phyloP scores from a whole-genome alignment of 2,113 vertebrate genomes.

The Embiotoca jacksoni region DNA sequence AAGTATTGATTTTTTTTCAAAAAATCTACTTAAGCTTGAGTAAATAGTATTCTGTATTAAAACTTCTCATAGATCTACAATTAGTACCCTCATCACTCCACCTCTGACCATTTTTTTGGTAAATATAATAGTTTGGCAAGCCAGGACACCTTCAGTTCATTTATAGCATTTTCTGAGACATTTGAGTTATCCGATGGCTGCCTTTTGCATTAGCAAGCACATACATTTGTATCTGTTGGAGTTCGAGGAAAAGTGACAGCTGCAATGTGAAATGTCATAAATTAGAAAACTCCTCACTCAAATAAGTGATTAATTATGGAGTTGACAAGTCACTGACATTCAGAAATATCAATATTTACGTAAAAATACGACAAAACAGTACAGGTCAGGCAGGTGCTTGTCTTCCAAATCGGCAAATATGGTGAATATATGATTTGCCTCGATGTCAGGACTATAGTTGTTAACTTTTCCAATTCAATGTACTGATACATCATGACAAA shows the following conservation, averaged over 20 bases:
- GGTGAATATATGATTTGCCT: slow-evolving; percentile 1
- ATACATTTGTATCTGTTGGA: slow-evolving; percentile 7
- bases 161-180: neutral
- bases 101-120: too few species aligned
- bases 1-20: neutral
- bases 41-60: neutral
- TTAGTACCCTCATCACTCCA: too few species aligned
- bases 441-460: neutral
- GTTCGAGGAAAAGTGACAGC: slow-evolving; percentile 20
- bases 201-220: slow-evolving; percentile 26
- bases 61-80: neutral
- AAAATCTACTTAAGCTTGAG: neutral
- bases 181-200: neutral
- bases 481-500: slow-evolving; percentile 4
- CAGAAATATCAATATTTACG: slow-evolving; percentile 28
- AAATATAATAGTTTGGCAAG: too few species aligned
- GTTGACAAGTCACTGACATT: neutral
- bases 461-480: slow-evolving; percentile 26
- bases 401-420: neutral
- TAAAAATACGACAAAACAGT: slow-evolving; percentile 31
- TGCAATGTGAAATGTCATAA: slow-evolving; percentile 47
- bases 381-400: neutral
- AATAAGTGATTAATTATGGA: slow-evolving; percentile 45
- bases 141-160: too few species aligned
- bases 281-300: slow-evolving; percentile 6